Evolutionary conservation across 2,888 invertebrate genomes (phyloP).

Genomic region (Drosophila robusta): DNA sequence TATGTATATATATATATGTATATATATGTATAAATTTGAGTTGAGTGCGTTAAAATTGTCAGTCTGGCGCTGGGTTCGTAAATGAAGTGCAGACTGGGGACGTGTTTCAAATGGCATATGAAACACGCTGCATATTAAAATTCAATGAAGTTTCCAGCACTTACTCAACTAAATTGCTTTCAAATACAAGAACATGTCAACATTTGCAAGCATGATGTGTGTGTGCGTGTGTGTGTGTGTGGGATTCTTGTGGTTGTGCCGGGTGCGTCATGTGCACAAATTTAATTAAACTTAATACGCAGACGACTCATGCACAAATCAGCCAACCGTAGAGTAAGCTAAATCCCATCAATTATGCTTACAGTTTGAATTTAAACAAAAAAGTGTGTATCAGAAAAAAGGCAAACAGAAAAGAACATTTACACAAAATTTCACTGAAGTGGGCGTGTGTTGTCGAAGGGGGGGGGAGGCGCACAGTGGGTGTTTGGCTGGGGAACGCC

Average conservation of each 20-base stretch:
- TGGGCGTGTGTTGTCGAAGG: background rate
- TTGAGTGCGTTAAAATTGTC: slow-evolving; percentile 31
- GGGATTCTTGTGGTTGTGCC: slow-evolving; percentile 35
- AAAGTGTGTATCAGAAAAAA: background rate
- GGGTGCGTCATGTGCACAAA: slow-evolving; percentile 56
- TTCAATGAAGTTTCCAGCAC: slow-evolving; percentile 71
- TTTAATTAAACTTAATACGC: slow-evolving; percentile 62
- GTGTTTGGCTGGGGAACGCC: background rate
- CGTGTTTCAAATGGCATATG: slow-evolving; percentile 45
- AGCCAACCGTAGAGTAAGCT: slow-evolving; percentile 11
- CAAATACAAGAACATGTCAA: slow-evolving; percentile 48
- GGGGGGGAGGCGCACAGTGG: background rate
- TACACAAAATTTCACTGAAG: slow-evolving; percentile 12
- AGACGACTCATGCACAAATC: slow-evolving; percentile 39
- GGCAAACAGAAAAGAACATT: slow-evolving; percentile 5
- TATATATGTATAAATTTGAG: slow-evolving; percentile 12
- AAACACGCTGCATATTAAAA: slow-evolving; percentile 69
- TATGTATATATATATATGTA: background rate
- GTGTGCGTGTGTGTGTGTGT: background rate
- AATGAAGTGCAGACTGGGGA: slow-evolving; percentile 18
- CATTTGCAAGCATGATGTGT: slow-evolving; percentile 19
- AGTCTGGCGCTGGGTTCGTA: slow-evolving; percentile 4
- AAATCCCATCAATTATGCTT: slow-evolving; percentile 59
- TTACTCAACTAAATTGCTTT: slow-evolving; percentile 76
- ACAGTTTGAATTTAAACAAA: slow-evolving; percentile 49